Conservation (phyloP, 2,888 invertebrate genomes). For the Diarsia rubi region DNA sequence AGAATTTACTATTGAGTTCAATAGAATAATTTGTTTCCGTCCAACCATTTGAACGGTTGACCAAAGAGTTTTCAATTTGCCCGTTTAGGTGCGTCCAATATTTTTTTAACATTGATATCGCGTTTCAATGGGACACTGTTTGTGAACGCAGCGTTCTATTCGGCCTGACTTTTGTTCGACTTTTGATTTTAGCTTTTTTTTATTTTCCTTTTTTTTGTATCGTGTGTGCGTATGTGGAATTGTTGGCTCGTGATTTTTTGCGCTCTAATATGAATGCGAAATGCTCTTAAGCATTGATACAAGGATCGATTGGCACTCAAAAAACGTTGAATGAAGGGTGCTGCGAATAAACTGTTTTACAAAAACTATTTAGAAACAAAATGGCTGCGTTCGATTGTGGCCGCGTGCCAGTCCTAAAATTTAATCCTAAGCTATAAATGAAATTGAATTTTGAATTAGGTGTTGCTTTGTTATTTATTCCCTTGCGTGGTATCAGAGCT, state of each 20-base stretch:
- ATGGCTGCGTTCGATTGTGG: not conserved
- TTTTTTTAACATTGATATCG: conserved; percentile 42
- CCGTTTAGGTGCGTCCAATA: conserved; percentile 33
- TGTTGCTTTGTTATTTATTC: not conserved
- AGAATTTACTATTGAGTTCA: conserved; percentile 70
- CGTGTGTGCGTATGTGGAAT: not conserved
- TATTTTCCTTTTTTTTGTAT: conserved; percentile 4
- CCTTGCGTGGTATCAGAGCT: not conserved
- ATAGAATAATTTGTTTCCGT: conserved; percentile 82
- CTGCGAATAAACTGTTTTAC: not conserved
- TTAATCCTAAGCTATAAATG: not conserved
- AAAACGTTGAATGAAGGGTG: not conserved
- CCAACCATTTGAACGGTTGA: conserved; percentile 72
- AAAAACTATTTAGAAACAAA: not conserved
- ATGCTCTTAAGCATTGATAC: not conserved
- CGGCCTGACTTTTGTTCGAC: conserved; percentile 22
- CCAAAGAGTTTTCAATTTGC: conserved; percentile 64
- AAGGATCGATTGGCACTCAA: not conserved
- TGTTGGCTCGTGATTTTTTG: not conserved
- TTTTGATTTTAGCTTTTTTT: conserved; percentile 26
- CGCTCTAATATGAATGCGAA: not conserved
- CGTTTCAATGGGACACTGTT: conserved; percentile 43
- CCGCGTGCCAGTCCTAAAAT: not conserved
- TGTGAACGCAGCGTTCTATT: conserved; percentile 31
- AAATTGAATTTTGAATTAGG: not conserved